Conservation (phyloP, 2,888 invertebrate species). For the Cheilosia vernalis region DNA sequence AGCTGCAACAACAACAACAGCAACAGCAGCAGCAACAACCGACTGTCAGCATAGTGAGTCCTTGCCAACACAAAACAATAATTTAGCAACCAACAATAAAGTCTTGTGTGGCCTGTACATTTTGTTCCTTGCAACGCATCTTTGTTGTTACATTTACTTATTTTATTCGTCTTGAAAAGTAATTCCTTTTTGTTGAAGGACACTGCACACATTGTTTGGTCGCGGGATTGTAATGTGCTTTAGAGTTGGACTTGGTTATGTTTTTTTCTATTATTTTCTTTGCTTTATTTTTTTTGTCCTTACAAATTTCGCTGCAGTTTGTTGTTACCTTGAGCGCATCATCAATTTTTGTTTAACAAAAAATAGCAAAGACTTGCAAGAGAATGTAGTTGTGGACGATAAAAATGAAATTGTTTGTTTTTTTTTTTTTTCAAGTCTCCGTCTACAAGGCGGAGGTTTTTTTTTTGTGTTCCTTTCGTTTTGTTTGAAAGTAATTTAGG, state of each 20-base stretch:
- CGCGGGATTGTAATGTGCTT: conserved; percentile 73
- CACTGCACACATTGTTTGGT: conserved; percentile 72
- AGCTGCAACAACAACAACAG: conserved; percentile 77
- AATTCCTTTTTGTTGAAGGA: conserved; percentile 52
- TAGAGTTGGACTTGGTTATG: conserved; percentile 62
- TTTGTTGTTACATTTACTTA: conserved; percentile 64
- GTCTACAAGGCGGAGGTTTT: background rate
- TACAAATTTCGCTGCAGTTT: conserved; percentile 55
- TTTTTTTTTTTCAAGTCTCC: background rate
- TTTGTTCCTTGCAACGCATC: conserved; percentile 74
- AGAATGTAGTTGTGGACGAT: conserved; percentile 65
- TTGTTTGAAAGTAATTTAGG: conserved; percentile 38
- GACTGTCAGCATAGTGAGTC: conserved; percentile 83
- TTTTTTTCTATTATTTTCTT: conserved; percentile 22
- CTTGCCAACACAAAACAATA: conserved; percentile 53
- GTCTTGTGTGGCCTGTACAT: conserved; percentile 73
- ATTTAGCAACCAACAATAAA: conserved; percentile 68
- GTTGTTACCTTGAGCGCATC: conserved; percentile 59
- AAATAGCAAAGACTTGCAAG: conserved; percentile 45
- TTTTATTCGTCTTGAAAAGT: conserved; percentile 47
- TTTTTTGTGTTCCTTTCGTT: background rate
- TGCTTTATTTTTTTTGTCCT: conserved; percentile 20
- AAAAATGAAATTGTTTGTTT: conserved; percentile 25
- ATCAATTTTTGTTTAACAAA: conserved; percentile 33
- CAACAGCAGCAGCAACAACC: conserved; percentile 75